These are phyloP conservation scores for Trilocha varians DNA, from an alignment of 2,888 invertebrate species.

Conservation along the genomic window DNA sequence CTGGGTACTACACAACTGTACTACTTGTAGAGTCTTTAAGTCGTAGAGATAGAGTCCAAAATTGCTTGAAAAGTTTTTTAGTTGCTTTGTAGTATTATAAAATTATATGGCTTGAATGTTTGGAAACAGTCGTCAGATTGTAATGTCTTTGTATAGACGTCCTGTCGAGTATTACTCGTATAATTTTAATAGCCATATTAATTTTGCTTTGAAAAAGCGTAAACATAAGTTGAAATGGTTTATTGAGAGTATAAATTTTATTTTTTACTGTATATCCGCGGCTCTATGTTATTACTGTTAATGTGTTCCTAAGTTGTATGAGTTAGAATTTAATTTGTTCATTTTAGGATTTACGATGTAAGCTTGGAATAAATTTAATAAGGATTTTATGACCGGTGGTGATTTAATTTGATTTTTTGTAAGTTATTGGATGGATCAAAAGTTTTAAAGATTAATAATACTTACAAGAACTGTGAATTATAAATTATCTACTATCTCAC, in stretches of 20 bases:
- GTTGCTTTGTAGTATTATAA: conserved; percentile 41
- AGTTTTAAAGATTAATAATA: too few relatives aligned
- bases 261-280: not conserved
- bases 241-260: conserved; percentile 36
- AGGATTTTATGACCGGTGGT: not conserved
- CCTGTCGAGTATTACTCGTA: conserved; percentile 41
- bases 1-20: conserved; percentile 3
- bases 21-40: too few relatives aligned
- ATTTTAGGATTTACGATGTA: not conserved
- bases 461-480: too few relatives aligned
- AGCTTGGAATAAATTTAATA: not conserved
- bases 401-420: too few relatives aligned
- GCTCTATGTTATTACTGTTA: not conserved
- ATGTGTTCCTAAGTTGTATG: not conserved
- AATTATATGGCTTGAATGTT: conserved; percentile 55
- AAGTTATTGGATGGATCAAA: conserved; percentile 1
- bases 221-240: conserved; percentile 46
- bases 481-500: too few relatives aligned
- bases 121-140: conserved; percentile 49
- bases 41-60: not conserved
- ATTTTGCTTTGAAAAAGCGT: conserved; percentile 49
- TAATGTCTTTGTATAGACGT: conserved; percentile 46
- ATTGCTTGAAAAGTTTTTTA: not conserved
- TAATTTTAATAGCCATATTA: conserved; percentile 61
- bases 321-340: not conserved